These are phyloP conservation scores for Suricata suricatta DNA, from an alignment of 2,113 vertebrate species.

Conservation along the genomic window DNA sequence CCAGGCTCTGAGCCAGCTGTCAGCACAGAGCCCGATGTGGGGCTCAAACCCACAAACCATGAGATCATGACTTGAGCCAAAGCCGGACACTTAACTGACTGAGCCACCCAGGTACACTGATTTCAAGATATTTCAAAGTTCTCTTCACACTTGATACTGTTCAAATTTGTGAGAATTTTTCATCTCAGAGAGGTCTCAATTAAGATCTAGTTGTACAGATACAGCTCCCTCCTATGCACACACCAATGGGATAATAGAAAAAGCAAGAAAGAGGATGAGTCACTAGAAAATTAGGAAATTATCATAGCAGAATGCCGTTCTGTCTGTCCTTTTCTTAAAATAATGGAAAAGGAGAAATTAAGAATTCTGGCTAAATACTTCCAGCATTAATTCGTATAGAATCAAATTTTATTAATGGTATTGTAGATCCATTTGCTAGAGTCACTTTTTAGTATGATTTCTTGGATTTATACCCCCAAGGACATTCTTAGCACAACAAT, in stretches of 20 bases:
- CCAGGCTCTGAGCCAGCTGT: no score
- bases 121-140: neutral
- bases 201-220: neutral
- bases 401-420: neutral
- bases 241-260: neutral
- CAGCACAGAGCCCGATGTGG: no score
- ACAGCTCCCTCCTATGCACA: neutral
- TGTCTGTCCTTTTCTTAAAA: neutral
- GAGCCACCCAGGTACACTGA: no score
- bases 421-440: neutral
- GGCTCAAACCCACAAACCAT: no score
- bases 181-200: neutral
- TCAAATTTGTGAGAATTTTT: neutral
- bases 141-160: neutral
- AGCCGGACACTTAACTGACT: no score
- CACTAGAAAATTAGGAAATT: neutral
- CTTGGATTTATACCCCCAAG: neutral
- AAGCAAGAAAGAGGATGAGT: neutral
- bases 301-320: fast-evolving
- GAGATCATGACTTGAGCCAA: no score
- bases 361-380: neutral
- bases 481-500: neutral
- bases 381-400: neutral
- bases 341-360: neutral
- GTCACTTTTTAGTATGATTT: neutral